Evolutionary conservation across 2,888 invertebrate genomes (phyloP).

Genomic region (Idaea biselata): DNA sequence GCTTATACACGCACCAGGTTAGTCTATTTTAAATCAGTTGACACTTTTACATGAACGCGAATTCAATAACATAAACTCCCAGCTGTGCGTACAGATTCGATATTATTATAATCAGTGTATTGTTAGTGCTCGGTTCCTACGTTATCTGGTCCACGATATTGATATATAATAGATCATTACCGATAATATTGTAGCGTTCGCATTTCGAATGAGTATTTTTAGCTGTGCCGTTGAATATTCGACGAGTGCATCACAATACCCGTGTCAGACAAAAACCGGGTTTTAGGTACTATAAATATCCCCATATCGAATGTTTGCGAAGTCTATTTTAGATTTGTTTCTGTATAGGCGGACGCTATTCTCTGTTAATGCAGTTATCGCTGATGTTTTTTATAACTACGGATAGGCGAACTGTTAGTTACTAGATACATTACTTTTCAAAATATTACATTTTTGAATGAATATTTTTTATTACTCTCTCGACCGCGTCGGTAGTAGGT

Average conservation of each 20-base stretch:
- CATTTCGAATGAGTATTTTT: conserved; percentile 60
- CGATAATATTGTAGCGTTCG: conserved; percentile 40
- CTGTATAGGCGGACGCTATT: conserved; percentile 35
- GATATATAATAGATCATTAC: conserved; percentile 35
- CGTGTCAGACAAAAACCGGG: conserved; percentile 73
- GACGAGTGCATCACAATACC: conserved; percentile 72
- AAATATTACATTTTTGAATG: background rate
- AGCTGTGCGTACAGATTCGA: conserved; percentile 52
- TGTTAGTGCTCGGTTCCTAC: conserved; percentile 21
- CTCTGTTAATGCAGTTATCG: background rate
- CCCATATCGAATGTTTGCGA: conserved; percentile 78
- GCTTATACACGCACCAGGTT: conserved; percentile 71
- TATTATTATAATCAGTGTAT: conserved; percentile 19
- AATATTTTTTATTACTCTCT: background rate
- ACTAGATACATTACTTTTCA: no score
- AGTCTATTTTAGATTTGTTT: conserved; percentile 74
- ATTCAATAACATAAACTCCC: conserved; percentile 32
- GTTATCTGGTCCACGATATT: conserved; percentile 24
- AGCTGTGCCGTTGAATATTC: conserved; percentile 57
- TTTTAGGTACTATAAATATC: conserved; percentile 76
- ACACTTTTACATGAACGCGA: conserved; percentile 43
- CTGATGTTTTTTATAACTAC: background rate
- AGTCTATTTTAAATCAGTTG: conserved; percentile 47
- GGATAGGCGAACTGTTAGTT: no score
- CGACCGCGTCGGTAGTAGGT: conserved; percentile 22